phyloP scores from a whole-genome alignment of 2,797 vertebrate genomes.

The Onychomys torridus region DNA sequence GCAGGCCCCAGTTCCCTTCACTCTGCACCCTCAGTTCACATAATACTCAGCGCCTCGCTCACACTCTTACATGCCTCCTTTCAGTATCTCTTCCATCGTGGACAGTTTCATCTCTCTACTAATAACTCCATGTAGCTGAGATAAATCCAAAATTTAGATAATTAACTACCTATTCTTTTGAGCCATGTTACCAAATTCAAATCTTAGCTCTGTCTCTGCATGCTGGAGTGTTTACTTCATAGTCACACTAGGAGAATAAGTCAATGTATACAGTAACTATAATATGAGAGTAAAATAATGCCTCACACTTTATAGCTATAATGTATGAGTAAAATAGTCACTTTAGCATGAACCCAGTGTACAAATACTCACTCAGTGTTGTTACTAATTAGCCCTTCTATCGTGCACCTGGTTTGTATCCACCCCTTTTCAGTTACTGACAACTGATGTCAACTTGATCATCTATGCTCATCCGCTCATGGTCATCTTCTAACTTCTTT shows the following conservation, averaged over 20 bases:
- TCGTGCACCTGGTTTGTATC: not conserved
- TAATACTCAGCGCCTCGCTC: not conserved
- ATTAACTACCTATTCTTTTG: not conserved
- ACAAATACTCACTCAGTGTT: not conserved
- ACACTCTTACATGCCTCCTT: not conserved
- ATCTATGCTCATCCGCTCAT: not conserved
- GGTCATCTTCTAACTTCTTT: not conserved
- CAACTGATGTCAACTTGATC: not conserved
- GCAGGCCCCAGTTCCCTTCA: not conserved
- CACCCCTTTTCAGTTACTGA: not conserved
- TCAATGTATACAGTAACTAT: not conserved
- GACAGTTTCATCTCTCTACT: not conserved
- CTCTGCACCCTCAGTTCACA: not conserved
- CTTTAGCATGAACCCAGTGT: not conserved
- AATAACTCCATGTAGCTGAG: not conserved
- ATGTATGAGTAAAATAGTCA: not conserved
- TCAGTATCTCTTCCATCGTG: not conserved
- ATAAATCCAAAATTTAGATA: not conserved
- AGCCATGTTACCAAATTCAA: not conserved
- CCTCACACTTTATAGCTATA: not conserved
- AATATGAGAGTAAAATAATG: not conserved
- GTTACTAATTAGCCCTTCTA: not conserved
- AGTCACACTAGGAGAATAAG: not conserved
- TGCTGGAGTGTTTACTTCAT: not conserved
- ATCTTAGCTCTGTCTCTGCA: not conserved